These are phyloP conservation scores for Drosophila ezoana DNA, from an alignment of 2,888 invertebrate species.

Conservation along the genomic window DNA sequence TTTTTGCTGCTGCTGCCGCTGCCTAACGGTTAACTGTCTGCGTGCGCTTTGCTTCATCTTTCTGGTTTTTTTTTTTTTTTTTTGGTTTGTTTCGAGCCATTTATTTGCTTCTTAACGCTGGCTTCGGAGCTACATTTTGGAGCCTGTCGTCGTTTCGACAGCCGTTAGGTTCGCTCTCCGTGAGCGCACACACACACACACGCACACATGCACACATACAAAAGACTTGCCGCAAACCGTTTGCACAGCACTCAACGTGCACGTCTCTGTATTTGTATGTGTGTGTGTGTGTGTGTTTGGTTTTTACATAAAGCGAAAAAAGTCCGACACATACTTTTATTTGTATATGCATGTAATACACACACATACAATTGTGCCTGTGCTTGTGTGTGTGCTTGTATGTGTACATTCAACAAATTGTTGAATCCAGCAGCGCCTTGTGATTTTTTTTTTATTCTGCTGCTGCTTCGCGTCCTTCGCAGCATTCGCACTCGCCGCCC, in stretches of 20 bases:
- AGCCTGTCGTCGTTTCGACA: slow-evolving; percentile 65
- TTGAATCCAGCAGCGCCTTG: slow-evolving; percentile 73
- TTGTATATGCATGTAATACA: slow-evolving; percentile 37
- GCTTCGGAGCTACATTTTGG: slow-evolving; percentile 45
- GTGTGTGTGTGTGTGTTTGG: slow-evolving; percentile 41
- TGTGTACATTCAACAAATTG: slow-evolving; percentile 78
- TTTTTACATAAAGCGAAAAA: slow-evolving; percentile 63
- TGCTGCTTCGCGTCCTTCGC: slow-evolving; percentile 45
- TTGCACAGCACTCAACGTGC: slow-evolving; percentile 66
- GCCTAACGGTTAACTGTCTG: slow-evolving; percentile 40
- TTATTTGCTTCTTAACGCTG: slow-evolving; percentile 75
- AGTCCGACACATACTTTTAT: slow-evolving; percentile 47
- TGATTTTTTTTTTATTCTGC: slow-evolving; percentile 51
- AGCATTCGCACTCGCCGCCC: slow-evolving; percentile 54
- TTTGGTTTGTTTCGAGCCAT: slow-evolving; percentile 67
- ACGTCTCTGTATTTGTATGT: slow-evolving; percentile 22
- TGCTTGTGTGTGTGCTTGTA: slow-evolving; percentile 13
- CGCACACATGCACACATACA: slow-evolving; percentile 23
- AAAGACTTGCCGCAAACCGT: slow-evolving; percentile 66
- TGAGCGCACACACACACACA: slow-evolving; percentile 20
- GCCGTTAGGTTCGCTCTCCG: slow-evolving; percentile 51
- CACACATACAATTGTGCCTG: slow-evolving; percentile 9
- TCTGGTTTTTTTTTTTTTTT: slow-evolving; percentile 36
- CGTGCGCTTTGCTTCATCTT: slow-evolving; percentile 51
- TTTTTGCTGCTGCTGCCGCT: slow-evolving; percentile 23